phyloP scores from a whole-genome alignment of 53 echinoderm and acorn worm genomes.

The Crossaster papposus region DNA sequence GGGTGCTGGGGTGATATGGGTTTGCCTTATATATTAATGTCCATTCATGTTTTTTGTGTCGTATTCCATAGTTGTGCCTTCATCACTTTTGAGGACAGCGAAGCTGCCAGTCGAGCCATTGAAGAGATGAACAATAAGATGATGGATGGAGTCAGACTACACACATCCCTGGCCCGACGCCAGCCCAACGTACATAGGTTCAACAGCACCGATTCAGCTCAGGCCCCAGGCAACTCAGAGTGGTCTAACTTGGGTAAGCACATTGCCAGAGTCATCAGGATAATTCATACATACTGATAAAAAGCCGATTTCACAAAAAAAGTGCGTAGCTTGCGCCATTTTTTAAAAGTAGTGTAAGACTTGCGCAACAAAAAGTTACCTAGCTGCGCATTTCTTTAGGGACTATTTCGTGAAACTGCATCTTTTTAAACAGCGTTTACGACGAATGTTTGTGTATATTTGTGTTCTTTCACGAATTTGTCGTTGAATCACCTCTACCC shows the following conservation, averaged over 20 bases:
- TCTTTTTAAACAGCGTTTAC: no score
- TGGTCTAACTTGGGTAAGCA: constrained; percentile 53
- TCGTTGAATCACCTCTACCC: no score
- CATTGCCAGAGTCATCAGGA: not conserved
- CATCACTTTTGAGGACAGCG: constrained; percentile 85
- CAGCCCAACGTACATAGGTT: constrained; percentile 67
- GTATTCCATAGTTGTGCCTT: constrained; percentile 73
- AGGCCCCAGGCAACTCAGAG: constrained; percentile 35
- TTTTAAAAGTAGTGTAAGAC: no score
- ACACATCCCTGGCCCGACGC: constrained; percentile 77
- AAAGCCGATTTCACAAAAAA: no score
- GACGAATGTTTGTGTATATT: no score
- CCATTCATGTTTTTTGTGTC: not conserved
- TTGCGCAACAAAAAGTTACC: no score
- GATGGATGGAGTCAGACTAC: constrained; percentile 60
- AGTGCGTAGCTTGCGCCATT: no score
- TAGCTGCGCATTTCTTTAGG: no score
- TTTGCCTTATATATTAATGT: no score
- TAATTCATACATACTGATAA: not conserved
- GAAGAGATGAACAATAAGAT: constrained; percentile 76
- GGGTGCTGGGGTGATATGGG: no score
- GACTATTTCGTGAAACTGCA: no score
- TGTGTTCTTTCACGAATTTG: no score
- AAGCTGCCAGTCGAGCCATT: constrained; percentile 76
- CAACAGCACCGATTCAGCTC: constrained; percentile 19